Conservation (phyloP, 2,113 vertebrate genomes). For the Hippocampus guttulatus region DNA sequence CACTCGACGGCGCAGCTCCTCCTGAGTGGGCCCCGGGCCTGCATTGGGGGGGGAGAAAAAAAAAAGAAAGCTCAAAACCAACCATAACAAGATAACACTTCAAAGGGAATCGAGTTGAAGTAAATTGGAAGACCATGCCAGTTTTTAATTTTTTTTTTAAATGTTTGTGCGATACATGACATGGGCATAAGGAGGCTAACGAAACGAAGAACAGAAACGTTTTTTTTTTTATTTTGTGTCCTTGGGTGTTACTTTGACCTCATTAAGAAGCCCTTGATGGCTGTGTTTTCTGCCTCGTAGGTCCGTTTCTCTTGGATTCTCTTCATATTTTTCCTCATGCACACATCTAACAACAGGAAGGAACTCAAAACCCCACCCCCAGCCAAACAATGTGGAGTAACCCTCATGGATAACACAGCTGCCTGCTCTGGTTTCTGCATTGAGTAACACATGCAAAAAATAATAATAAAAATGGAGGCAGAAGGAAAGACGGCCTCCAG, state of each 20-base stretch:
- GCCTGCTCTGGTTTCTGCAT: constrained; percentile 47
- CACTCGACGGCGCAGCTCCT: constrained; percentile 86
- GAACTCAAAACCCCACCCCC: constrained; percentile 40
- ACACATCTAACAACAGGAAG: constrained; percentile 34
- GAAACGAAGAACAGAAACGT: constrained; percentile 12
- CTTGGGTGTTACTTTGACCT: constrained; percentile 58
- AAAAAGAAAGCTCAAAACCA: constrained; percentile 5
- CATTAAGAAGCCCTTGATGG: constrained; percentile 49
- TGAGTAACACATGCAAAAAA: neutral
- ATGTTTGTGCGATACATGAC: constrained; percentile 16
- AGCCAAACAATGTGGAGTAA: constrained; percentile 46
- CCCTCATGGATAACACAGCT: constrained; percentile 42
- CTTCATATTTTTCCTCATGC: constrained; percentile 21
- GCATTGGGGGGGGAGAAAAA: constrained; percentile 24
- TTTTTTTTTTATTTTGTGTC: constrained; percentile 30
- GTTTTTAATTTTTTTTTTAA: neutral
- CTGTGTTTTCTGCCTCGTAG: constrained; percentile 20
- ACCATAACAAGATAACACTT: constrained; percentile 17
- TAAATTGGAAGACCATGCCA: constrained; percentile 7
- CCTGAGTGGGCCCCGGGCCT: constrained; percentile 89
- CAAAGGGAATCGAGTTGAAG: constrained; percentile 19
- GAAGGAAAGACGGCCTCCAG: constrained; percentile 42
- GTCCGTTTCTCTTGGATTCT: constrained; percentile 4
- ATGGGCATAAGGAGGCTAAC: constrained; percentile 10
- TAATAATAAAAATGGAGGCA: neutral